Conservation (phyloP, 2,888 invertebrate genomes). For the Nomada fucata region DNA sequence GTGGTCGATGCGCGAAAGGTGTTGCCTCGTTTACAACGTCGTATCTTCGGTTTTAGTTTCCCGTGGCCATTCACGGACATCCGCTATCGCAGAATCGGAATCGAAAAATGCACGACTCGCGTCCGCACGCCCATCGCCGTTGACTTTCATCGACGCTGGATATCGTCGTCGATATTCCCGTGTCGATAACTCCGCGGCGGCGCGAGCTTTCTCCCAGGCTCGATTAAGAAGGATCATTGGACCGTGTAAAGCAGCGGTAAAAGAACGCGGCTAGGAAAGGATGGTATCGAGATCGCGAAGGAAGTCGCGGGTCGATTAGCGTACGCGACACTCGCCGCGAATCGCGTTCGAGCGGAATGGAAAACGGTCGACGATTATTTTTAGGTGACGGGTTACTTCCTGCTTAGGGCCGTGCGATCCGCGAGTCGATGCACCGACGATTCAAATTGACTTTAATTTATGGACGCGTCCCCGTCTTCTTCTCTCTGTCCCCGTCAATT, state of each 20-base stretch:
- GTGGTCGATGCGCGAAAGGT: background rate
- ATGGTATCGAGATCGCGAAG: background rate
- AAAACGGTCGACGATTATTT: background rate
- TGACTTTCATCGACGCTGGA: background rate
- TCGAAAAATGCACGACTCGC: background rate
- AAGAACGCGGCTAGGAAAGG: background rate
- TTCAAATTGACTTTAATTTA: conserved; percentile 46
- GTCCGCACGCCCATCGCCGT: too few relatives aligned
- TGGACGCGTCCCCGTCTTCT: background rate
- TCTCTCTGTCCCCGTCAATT: conserved; percentile 14
- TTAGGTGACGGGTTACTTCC: background rate
- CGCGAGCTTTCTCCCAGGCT: background rate
- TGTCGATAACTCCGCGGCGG: background rate
- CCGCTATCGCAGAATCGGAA: background rate
- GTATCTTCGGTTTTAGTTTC: background rate
- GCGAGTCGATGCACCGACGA: background rate
- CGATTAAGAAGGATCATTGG: conserved; percentile 26
- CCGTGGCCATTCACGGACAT: too few relatives aligned
- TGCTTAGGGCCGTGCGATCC: background rate
- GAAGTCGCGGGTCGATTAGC: conserved; percentile 9
- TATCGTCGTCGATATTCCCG: background rate
- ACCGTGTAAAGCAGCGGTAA: conserved; percentile 6
- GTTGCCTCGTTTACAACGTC: background rate
- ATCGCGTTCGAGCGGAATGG: background rate
- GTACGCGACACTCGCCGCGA: background rate